phyloP scores from a whole-genome alignment of 2,113 vertebrate species.

The Megaleporinus macrocephalus region DNA sequence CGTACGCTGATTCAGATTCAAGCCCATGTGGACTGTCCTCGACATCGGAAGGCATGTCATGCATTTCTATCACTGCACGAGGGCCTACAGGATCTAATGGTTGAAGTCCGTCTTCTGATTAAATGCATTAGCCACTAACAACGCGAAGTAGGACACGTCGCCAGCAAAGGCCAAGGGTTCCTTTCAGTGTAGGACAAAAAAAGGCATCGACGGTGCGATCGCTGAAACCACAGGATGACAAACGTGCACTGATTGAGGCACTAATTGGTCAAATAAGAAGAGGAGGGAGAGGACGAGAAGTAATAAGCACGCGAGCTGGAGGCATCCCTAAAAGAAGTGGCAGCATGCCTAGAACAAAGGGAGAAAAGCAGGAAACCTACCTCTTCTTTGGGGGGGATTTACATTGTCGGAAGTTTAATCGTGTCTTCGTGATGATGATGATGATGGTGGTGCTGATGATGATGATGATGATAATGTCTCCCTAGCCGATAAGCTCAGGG shows the following conservation, averaged over 20 bases:
- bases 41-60: conserved; percentile 28
- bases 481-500: conserved; percentile 69
- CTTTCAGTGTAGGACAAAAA: not conserved
- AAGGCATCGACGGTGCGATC: conserved; percentile 1
- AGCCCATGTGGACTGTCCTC: not conserved
- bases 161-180: conserved; percentile 22
- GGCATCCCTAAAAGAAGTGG: conserved; percentile 41
- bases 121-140: conserved; percentile 30
- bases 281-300: conserved; percentile 28
- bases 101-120: conserved; percentile 35
- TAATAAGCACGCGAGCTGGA: conserved; percentile 25
- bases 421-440: conserved; percentile 64
- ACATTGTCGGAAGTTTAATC: conserved; percentile 74
- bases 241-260: conserved; percentile 32
- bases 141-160: conserved; percentile 20
- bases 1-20: not conserved
- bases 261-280: conserved; percentile 33
- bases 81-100: conserved; percentile 33
- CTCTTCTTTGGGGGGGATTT: conserved; percentile 66
- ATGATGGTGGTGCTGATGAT: not conserved
- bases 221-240: conserved; percentile 37
- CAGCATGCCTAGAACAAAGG: conserved; percentile 22
- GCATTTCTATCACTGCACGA: conserved; percentile 22
- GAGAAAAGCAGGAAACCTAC: conserved; percentile 62
- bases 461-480: conserved; percentile 68